Evolutionary conservation across 2,888 invertebrate species (phyloP).

Genomic region (Urechis unicinctus): DNA sequence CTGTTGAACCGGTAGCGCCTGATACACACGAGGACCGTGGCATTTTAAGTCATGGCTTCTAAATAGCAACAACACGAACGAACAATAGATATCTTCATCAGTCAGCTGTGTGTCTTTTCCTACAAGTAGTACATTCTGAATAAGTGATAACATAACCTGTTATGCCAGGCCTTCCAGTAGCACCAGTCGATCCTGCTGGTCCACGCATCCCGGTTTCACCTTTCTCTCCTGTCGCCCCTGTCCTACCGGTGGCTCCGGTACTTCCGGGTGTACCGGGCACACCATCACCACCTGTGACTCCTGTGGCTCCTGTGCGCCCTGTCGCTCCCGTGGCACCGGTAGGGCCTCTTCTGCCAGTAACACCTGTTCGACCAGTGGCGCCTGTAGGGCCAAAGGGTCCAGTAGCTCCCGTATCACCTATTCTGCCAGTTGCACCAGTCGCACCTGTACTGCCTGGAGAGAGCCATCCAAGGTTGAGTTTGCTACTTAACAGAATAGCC

Average conservation of each 20-base stretch:
- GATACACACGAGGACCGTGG: slow-evolving; percentile 4
- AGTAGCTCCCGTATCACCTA: slow-evolving; percentile 5
- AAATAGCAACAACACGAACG: background rate
- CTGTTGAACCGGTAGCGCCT: slow-evolving; percentile 9
- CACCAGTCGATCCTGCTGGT: slow-evolving; percentile 9
- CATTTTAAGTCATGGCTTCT: too few relatives aligned
- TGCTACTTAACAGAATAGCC: too few relatives aligned
- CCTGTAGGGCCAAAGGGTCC: slow-evolving; percentile 14
- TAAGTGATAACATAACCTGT: background rate
- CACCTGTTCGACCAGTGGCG: slow-evolving; percentile 4
- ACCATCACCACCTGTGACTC: slow-evolving; percentile 8
- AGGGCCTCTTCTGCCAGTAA: background rate
- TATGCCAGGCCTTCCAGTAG: slow-evolving; percentile 4
- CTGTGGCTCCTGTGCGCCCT: slow-evolving; percentile 1
- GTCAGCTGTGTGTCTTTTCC: too few relatives aligned
- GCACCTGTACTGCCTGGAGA: background rate
- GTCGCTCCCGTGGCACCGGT: slow-evolving; percentile 1
- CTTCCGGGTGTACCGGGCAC: slow-evolving; percentile 12
- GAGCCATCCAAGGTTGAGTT: too few relatives aligned
- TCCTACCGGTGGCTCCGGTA: slow-evolving; percentile 9
- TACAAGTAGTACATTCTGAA: background rate
- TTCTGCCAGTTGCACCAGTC: slow-evolving; percentile 7
- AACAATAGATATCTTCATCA: background rate
- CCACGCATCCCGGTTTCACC: slow-evolving; percentile 5
- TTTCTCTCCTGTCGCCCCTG: slow-evolving; percentile 7